Percentiles rank a stretch among this genome's conserved stretches.
These are phyloP conservation scores for Papio anubis DNA, from an alignment of 2,113 vertebrate genomes.

Conservation along the genomic window DNA sequence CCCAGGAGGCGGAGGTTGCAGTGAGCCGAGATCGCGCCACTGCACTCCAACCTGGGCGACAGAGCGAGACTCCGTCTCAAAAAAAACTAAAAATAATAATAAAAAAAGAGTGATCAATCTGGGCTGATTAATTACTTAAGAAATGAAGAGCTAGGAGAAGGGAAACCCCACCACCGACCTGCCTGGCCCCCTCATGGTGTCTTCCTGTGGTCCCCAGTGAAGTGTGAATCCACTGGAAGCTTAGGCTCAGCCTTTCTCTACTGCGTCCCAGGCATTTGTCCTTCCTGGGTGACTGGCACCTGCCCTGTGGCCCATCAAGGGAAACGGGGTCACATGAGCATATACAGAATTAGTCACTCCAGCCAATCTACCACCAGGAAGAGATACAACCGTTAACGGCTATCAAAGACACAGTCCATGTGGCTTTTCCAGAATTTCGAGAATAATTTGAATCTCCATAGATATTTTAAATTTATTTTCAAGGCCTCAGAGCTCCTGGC, in stretches of 20 bases:
- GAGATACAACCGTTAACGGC: neutral
- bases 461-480: neutral
- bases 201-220: neutral
- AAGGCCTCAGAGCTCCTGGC: neutral
- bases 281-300: neutral
- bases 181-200: neutral
- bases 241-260: accelerated
- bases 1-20: too few species aligned
- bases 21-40: too few species aligned
- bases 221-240: neutral
- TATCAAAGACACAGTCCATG: neutral
- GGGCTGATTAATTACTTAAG: too few species aligned
- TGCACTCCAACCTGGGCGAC: too few species aligned
- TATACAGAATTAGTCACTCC: neutral
- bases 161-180: too few species aligned
- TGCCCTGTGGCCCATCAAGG: neutral
- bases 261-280: too few species aligned
- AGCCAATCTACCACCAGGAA: accelerated
- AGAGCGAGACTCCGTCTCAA: too few species aligned
- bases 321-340: neutral
- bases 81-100: too few species aligned
- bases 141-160: neutral
- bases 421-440: neutral
- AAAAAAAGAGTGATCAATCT: too few species aligned
- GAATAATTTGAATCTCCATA: neutral